Percentiles rank a stretch among this genome's conserved stretches.
These are phyloP conservation scores for Trachops cirrhosus DNA, from an alignment of 2,797 vertebrate genomes.

Conservation along the genomic window DNA sequence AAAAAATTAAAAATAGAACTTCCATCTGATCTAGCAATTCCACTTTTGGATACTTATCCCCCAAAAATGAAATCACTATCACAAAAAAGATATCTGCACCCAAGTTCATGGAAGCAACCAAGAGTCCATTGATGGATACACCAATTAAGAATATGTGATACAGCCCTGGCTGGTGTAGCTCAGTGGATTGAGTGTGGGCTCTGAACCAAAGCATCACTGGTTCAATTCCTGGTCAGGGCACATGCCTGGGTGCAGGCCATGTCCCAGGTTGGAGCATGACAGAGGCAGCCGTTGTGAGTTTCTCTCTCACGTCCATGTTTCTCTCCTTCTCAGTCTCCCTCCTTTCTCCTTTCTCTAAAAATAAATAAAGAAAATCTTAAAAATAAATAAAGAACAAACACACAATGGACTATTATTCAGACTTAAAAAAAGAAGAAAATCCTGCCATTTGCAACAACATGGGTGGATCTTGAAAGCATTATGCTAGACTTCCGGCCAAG, in stretches of 20 bases:
- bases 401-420: neutral
- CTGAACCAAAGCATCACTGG: neutral
- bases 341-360: neutral
- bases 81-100: neutral
- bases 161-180: neutral
- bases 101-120: neutral
- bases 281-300: neutral
- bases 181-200: neutral
- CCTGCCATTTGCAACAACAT: neutral
- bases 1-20: neutral
- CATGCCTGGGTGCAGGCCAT: neutral
- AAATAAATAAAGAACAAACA: neutral
- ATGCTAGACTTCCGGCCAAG: too few relatives aligned
- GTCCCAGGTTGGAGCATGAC: neutral
- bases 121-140: neutral
- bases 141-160: neutral
- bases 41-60: neutral
- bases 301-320: neutral
- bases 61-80: neutral
- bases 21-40: neutral
- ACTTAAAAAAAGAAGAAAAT: neutral
- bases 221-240: neutral
- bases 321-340: neutral
- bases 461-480: neutral
- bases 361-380: too few relatives aligned